Evolutionary conservation across 2,888 invertebrate genomes (phyloP), one percentile per base, ranked within the genome.

Genomic region (Troides helena): DNA sequence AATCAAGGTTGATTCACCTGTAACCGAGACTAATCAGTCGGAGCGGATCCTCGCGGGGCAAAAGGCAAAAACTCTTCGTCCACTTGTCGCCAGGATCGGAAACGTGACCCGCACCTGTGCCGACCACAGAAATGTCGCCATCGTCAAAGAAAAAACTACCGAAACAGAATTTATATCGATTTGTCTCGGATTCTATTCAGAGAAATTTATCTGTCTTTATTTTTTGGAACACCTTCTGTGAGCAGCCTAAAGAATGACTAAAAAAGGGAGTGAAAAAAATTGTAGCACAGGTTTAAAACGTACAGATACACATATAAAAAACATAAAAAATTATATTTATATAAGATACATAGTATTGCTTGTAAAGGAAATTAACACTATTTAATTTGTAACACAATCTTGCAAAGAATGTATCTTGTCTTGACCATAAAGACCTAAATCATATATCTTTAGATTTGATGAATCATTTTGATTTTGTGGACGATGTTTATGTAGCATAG

Each of bases 1-100:
- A 69, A 65, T 58, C 71, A 72, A 77, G 80, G 75, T 81, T 83
- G 87, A 84, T 86, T 81, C 85, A 88, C 90, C 88, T 89, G 90
- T 83, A 80, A 76, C 80, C 88, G 86, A 77, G 80, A 77, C 90
- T 71, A 89, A 90, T 89, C 80, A 77, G 77, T 71, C 70, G 39
- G 59, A 25, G 43, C 68, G 53, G 61, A 74, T 70, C 25, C 59
- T 70, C 70, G 70, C 73, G 69, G 74, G 72, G 75, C 75, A 74
- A 75, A 73, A 73, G 72, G 72, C 64, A 64, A 61, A 71, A 63
- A 72, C 71, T 74, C 72, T 72, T 7, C 21, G 18, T 25, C 8
- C 66, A 74, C 74, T 74, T 75, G 74, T 72, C 73, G 70, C 61
- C 53, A 68, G 62, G 65, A 72, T 72, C 80, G 77, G 78, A 69